Evolutionary conservation across 2,888 invertebrate genomes (phyloP).

Genomic region (Andrena bicolor): DNA sequence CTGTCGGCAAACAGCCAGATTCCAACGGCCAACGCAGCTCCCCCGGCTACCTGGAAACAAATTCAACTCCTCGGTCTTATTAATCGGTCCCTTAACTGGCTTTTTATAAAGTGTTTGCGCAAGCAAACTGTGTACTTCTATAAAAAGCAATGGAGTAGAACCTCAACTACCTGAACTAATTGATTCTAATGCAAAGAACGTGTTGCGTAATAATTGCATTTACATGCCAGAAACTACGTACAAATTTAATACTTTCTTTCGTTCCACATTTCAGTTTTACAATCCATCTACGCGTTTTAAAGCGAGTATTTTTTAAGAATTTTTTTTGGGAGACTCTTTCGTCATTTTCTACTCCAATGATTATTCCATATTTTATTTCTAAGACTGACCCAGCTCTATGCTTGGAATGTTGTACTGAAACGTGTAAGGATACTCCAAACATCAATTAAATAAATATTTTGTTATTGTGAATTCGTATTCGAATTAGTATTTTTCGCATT

Average conservation of each 20-base stretch:
- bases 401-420: no score
- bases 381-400: no score
- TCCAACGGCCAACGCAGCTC: constrained; percentile 88
- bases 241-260: neutral
- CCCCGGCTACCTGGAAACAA: constrained; percentile 87
- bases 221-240: neutral
- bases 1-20: constrained; percentile 90
- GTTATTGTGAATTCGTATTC: no score
- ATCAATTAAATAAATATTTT: no score
- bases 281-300: neutral
- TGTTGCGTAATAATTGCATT: neutral
- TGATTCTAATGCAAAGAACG: neutral
- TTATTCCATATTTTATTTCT: no score
- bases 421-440: no score
- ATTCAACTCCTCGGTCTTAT: neutral
- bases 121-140: neutral
- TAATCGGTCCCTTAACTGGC: neutral
- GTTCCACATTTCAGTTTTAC: neutral
- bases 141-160: neutral
- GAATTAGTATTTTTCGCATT: no score
- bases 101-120: neutral
- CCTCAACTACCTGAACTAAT: neutral
- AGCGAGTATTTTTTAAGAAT: no score
- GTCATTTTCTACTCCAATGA: no score
- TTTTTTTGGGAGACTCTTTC: no score